phyloP scores from a whole-genome alignment of 2,888 invertebrate genomes.

The Creontiades dilutus region DNA sequence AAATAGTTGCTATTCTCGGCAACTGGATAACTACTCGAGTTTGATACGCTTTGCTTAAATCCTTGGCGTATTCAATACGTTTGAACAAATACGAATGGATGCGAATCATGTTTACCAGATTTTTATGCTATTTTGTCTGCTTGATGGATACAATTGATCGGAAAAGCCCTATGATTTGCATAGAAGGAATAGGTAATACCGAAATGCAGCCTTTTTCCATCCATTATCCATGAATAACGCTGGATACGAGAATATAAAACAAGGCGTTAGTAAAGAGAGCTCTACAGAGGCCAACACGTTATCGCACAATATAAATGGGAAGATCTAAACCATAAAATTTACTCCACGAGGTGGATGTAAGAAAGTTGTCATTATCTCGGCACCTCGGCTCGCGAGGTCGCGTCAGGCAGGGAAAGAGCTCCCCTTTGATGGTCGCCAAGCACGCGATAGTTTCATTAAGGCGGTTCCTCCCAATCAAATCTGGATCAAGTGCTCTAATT shows the following conservation, averaged over 20 bases:
- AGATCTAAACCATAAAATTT: background rate
- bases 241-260: background rate
- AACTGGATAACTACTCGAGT: no score
- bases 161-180: no score
- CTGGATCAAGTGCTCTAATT: slow-evolving; percentile 4
- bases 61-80: no score
- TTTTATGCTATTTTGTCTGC: no score
- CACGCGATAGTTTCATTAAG: slow-evolving; percentile 31
- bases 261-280: background rate
- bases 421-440: background rate
- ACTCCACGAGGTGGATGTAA: background rate
- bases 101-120: no score
- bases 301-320: background rate
- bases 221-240: background rate
- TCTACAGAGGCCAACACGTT: background rate
- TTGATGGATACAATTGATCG: no score
- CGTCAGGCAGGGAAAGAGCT: background rate
- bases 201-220: background rate
- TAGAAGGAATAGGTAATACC: no score
- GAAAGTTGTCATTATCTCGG: slow-evolving; percentile 36
- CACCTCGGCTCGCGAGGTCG: background rate
- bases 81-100: no score
- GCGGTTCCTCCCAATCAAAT: slow-evolving; percentile 11
- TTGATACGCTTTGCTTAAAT: no score
- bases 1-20: no score